Conservation (phyloP, 2,113 vertebrate genomes). For the Butastur rufipennis region DNA sequence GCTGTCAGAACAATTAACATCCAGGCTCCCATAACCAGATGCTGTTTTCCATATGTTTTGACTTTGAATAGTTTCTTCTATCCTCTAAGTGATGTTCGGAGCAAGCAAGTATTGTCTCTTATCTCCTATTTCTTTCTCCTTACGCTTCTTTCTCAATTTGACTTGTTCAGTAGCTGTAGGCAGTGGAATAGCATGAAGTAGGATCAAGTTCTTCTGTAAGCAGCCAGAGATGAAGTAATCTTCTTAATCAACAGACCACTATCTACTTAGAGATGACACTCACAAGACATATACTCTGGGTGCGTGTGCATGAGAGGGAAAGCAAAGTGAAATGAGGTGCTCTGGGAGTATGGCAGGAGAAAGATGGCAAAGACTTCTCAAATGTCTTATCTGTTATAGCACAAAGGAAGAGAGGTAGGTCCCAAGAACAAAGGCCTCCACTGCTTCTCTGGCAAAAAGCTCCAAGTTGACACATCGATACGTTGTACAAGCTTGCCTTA, state of each 20-base stretch:
- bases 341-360: neutral
- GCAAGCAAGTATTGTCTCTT: neutral
- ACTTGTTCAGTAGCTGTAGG: neutral
- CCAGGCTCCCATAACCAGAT: constrained; percentile 29
- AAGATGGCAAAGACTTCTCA: neutral
- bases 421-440: neutral
- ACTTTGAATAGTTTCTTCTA: constrained; percentile 19
- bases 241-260: neutral
- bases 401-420: neutral
- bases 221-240: neutral
- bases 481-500: neutral
- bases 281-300: fast-evolving
- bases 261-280: neutral
- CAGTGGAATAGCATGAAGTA: neutral
- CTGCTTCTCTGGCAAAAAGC: neutral
- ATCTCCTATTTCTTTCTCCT: neutral
- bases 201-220: neutral
- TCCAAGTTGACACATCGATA: fast-evolving
- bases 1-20: constrained; percentile 45
- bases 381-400: neutral
- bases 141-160: neutral
- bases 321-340: neutral
- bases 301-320: neutral
- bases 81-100: neutral
- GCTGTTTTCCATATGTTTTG: constrained; percentile 45